A percentile compares a stretch with the other conserved stretches of the same genome.
phyloP scores from a whole-genome alignment of 2,113 vertebrate species.

The Pterocles gutturalis region DNA sequence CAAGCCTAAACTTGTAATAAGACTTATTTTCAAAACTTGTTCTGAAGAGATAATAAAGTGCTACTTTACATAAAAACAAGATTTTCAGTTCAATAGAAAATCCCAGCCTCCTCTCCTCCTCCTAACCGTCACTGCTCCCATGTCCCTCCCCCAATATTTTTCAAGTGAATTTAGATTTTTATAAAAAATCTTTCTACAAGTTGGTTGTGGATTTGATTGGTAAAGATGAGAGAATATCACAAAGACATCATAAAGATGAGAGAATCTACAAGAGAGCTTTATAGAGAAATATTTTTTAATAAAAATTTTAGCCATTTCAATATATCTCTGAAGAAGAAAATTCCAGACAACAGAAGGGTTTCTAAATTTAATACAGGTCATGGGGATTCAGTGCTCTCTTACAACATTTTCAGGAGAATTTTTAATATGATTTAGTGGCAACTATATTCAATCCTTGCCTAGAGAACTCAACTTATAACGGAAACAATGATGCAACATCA shows the following conservation, averaged over 20 bases:
- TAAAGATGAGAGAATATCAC: not conserved
- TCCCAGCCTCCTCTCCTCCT: not conserved
- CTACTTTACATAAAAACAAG: not conserved
- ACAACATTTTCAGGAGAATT: not conserved
- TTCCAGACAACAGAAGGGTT: not conserved
- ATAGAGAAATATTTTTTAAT: not conserved
- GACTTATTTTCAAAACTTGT: not conserved
- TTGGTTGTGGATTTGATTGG: not conserved
- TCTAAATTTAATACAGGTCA: not conserved
- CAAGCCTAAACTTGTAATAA: not conserved
- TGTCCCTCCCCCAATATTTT: not conserved
- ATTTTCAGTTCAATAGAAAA: not conserved
- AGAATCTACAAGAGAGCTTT: not conserved
- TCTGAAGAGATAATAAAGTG: not conserved
- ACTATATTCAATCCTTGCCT: not conserved
- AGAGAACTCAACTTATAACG: not conserved
- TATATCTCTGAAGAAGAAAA: not conserved
- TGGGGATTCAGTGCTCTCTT: not conserved
- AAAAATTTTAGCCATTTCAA: not conserved
- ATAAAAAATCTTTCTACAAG: not conserved
- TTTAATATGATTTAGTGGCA: not conserved
- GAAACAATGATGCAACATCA: not conserved
- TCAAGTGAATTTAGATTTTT: not conserved
- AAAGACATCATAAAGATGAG: too few relatives aligned
- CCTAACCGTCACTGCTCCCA: not conserved